These are phyloP conservation scores for Trematocara variabile DNA, from an alignment of 2,113 vertebrate species.

Conservation along the genomic window DNA sequence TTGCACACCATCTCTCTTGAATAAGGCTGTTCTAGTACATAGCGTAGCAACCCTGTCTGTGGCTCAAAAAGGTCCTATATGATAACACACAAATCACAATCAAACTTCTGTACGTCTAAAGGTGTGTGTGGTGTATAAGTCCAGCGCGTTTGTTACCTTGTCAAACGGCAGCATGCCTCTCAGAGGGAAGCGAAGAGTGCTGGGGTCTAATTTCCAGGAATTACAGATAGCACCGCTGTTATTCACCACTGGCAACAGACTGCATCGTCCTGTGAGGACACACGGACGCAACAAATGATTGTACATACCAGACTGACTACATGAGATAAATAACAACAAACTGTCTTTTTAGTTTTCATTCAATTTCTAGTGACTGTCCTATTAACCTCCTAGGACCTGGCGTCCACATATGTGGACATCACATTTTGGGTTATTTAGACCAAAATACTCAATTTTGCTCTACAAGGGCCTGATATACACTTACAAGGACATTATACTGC, in stretches of 20 bases:
- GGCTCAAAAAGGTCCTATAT: conserved; percentile 96
- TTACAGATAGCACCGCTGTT: conserved; percentile 98
- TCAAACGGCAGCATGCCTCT: conserved; percentile 95
- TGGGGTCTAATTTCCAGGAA: conserved; percentile 97
- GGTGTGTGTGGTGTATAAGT: no score
- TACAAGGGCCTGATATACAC: no score
- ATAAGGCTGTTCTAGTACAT: conserved; percentile 97
- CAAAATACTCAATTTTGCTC: no score
- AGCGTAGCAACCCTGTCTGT: conserved; percentile 93
- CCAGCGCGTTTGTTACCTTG: conserved; percentile 77
- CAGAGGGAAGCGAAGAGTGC: conserved; percentile 92
- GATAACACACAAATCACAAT: not conserved
- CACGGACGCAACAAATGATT: not conserved
- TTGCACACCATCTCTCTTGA: conserved; percentile 99
- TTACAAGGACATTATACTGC: no score
- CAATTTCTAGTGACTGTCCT: not conserved
- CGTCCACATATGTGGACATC: no score
- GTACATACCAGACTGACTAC: not conserved
- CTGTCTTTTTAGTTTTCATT: not conserved
- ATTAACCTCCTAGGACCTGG: not conserved
- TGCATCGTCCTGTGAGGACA: conserved; percentile 84
- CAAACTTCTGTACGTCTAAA: not conserved
- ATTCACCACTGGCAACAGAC: conserved; percentile 96
- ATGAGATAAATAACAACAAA: not conserved
- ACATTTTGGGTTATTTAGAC: no score